Evolutionary conservation across 1,140 invertebrate species (phyloP), one percentile per base, ranked within the genome.

Genomic region (Calephelis virginiensis): DNA sequence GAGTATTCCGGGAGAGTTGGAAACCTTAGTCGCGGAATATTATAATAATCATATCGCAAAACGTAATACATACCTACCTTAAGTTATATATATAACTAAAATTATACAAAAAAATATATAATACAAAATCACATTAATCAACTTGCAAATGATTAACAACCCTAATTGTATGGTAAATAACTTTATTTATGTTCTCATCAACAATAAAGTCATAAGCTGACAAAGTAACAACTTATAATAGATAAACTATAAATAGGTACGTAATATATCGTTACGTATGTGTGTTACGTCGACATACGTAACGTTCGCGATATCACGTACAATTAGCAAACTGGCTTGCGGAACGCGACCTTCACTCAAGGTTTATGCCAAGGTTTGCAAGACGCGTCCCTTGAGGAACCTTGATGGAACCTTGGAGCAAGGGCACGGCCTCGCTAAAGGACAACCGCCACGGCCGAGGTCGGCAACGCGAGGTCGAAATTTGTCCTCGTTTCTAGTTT

Each of bases 361-460:
- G 53, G 53, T 59, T 37, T 59, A 14, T 14, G 12, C 28, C 53
- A 59, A 59, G 53, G 53, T 59, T 59, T 59, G 53, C 53, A 11
- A 59, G 14, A 56, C 28, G 28, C 37, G 53, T 59, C 53, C 53
- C 53, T 59, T 59, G 53, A 37, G 37, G 53, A 37, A 37, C 53
- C 53, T 59, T 59, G 53, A 28, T 37, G 53, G 53, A 37, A 59
- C 67, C 67, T 69, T 69, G 38, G 47, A 28, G 56, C 67, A 65
- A 69, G 67, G 67, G 56, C 56, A 59, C 61, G 67, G 63, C 63
- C 67, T 69, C 38, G 53, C 56, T 56, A 56, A 28, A 56, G 53
- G 53, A 56, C 53, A 56, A 11, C 14, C 11, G 17, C 53, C 53
- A 56, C 17, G 17, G 53, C 53, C 53, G 53, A 56, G 28, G 53